A percentile compares a stretch with the other conserved stretches of the same genome.
phyloP scores from a whole-genome alignment of 1,140 invertebrate genomes.

The Drosophila tristis region DNA sequence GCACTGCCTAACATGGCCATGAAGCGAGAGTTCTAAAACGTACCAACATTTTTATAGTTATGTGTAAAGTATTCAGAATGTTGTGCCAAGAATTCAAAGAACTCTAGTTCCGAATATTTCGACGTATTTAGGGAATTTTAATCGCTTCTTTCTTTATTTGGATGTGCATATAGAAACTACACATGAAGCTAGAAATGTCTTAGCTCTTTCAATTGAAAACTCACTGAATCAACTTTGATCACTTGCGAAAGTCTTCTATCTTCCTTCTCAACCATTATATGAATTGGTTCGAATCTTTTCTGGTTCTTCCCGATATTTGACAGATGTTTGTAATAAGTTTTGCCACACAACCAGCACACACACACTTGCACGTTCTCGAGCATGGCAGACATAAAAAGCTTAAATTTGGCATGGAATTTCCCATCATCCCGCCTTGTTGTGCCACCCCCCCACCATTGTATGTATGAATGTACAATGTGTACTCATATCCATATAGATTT shows the following conservation, averaged over 20 bases:
- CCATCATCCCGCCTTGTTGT: neutral
- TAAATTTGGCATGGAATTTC: conserved; percentile 60
- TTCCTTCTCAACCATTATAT: conserved; percentile 12
- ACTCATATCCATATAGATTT: conserved; percentile 27
- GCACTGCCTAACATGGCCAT: too few relatives aligned
- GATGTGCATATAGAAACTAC: too few relatives aligned
- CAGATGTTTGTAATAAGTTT: conserved; percentile 71
- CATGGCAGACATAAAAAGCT: conserved; percentile 28
- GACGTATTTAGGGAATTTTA: too few relatives aligned
- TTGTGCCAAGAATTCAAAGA: too few relatives aligned
- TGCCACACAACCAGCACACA: conserved; percentile 19
- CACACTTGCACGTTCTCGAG: conserved; percentile 1
- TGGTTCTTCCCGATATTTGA: conserved; percentile 29
- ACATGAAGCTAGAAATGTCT: neutral
- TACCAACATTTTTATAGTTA: too few relatives aligned
- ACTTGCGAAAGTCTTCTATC: too few relatives aligned
- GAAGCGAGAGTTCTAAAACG: too few relatives aligned
- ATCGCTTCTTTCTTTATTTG: too few relatives aligned
- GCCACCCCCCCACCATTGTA: conserved; percentile 23
- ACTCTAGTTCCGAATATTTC: too few relatives aligned
- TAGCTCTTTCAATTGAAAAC: neutral
- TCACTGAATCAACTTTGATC: too few relatives aligned
- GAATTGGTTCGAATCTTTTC: conserved; percentile 8
- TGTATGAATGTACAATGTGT: neutral
- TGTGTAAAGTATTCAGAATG: too few relatives aligned